Evolutionary conservation across 2,888 invertebrate species (phyloP).

Genomic region (Sarcophaga caerulescens): DNA sequence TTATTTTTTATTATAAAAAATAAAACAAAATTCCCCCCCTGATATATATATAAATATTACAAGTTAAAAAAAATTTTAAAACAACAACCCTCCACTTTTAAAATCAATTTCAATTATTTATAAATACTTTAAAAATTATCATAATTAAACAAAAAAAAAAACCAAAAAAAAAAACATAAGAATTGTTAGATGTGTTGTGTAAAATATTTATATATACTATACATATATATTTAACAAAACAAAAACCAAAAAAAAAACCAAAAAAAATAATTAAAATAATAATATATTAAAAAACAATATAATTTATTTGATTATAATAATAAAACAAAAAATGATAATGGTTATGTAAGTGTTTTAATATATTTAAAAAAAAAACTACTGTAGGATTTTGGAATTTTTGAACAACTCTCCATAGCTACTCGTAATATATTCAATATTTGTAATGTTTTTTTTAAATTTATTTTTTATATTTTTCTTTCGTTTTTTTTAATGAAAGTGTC

Average conservation of each 20-base stretch:
- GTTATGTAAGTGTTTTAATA: conserved; percentile 63
- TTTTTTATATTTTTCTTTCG: not conserved
- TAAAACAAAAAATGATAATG: conserved; percentile 18
- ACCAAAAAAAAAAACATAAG: conserved; percentile 8
- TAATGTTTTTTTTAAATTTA: conserved; percentile 28
- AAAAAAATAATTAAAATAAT: not conserved
- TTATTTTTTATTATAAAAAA: conserved; percentile 29
- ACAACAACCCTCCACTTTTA: conserved; percentile 44
- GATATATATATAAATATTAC: conserved; percentile 37
- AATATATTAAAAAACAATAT: conserved; percentile 30
- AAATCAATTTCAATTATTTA: conserved; percentile 55
- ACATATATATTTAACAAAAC: conserved; percentile 1
- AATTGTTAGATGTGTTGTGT: conserved; percentile 60
- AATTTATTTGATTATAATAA: conserved; percentile 40
- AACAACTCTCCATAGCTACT: conserved; percentile 17
- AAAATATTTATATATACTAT: conserved; percentile 36
- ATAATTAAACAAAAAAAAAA: conserved; percentile 3
- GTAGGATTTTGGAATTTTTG: conserved; percentile 60
- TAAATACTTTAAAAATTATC: not conserved
- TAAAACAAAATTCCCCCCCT: conserved; percentile 23
- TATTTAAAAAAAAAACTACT: conserved; percentile 7
- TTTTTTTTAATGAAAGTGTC: not conserved
- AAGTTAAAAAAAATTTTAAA: not conserved
- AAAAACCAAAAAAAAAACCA: not conserved
- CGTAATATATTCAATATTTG: conserved; percentile 35